phyloP scores from a whole-genome alignment of 2,113 vertebrate species.

The Suricata suricatta region DNA sequence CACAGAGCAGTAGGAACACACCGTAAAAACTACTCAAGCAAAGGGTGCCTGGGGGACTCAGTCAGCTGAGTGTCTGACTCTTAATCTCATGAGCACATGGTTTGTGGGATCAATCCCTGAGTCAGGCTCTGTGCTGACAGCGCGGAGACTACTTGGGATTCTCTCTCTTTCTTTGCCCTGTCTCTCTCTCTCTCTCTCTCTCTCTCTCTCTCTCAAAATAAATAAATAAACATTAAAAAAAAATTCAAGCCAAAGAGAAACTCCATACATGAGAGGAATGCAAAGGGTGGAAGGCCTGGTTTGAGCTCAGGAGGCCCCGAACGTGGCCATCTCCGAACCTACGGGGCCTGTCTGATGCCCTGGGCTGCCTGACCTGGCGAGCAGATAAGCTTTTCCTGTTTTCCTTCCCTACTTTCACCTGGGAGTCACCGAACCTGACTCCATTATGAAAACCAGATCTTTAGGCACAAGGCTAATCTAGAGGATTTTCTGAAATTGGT shows the following conservation, averaged over 20 bases:
- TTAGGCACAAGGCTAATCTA: neutral
- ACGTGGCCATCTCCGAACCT: neutral
- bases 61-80: too few species aligned
- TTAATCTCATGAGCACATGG: too few species aligned
- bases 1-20: neutral
- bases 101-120: too few species aligned
- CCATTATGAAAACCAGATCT: neutral
- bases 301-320: neutral
- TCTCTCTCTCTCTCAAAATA: too few species aligned
- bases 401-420: neutral
- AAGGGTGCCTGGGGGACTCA: too few species aligned
- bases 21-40: neutral
- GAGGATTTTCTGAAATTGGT: neutral
- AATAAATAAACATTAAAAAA: too few species aligned
- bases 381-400: neutral
- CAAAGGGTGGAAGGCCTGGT: neutral
- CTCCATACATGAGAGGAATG: neutral
- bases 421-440: neutral
- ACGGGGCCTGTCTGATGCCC: neutral
- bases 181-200: too few species aligned
- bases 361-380: neutral
- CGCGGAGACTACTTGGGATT: too few species aligned
- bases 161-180: too few species aligned
- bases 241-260: neutral
- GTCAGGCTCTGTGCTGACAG: too few species aligned